phyloP scores from a whole-genome alignment of 2,113 vertebrate genomes.

The Otocyon megalotis region DNA sequence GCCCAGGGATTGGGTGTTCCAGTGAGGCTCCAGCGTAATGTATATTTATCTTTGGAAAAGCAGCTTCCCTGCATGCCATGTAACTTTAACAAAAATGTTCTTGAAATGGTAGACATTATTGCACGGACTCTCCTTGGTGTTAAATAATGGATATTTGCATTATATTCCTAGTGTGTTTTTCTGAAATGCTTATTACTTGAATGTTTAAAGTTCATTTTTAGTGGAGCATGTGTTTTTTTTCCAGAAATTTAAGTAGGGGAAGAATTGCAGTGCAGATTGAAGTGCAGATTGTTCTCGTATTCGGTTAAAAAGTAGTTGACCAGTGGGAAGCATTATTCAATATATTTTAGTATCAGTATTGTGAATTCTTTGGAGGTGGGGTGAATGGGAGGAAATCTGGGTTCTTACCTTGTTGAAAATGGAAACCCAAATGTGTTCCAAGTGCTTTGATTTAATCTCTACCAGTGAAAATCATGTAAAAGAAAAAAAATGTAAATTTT shows the following conservation, averaged over 20 bases:
- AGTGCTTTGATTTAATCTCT: conserved; percentile 54
- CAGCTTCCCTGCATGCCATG: background rate
- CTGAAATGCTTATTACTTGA: conserved; percentile 46
- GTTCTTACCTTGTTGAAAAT: conserved; percentile 50
- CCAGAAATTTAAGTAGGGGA: conserved; percentile 44
- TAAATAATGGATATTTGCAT: conserved; percentile 40
- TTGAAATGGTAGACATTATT: background rate
- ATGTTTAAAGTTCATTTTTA: conserved; percentile 9
- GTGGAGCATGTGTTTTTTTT: background rate
- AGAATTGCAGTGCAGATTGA: conserved; percentile 44
- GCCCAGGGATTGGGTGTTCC: background rate
- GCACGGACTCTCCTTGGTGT: conserved; percentile 34
- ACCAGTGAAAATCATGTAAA: conserved; percentile 24
- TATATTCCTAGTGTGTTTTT: conserved; percentile 20
- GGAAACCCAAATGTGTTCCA: conserved; percentile 14
- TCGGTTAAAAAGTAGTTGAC: conserved; percentile 37
- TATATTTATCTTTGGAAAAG: conserved; percentile 3
- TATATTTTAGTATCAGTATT: conserved; percentile 32
- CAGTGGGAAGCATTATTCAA: background rate
- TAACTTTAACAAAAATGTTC: background rate
- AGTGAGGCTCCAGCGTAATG: background rate
- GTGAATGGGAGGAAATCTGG: conserved; percentile 2
- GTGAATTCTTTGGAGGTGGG: conserved; percentile 24
- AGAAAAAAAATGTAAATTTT: conserved; percentile 35
- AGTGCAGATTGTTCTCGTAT: conserved; percentile 54